These are phyloP conservation scores for Phylloscopus collybita DNA, from an alignment of 2,797 vertebrate species.

Conservation along the genomic window DNA sequence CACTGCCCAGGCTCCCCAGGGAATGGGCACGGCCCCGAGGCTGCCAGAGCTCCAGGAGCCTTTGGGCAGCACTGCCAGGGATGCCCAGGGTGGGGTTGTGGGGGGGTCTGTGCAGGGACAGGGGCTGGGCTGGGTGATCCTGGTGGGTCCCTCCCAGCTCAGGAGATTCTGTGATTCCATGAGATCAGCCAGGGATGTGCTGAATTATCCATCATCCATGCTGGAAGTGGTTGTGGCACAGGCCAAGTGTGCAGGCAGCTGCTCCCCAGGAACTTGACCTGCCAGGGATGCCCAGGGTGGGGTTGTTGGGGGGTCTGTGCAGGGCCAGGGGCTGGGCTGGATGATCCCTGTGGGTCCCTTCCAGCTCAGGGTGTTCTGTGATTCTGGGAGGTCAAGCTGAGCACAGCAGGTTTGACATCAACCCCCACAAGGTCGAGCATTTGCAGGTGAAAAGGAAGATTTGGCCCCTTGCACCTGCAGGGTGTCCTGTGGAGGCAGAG, in stretches of 20 bases:
- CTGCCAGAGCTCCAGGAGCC: neutral
- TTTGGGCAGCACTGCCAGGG: neutral
- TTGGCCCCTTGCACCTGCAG: neutral
- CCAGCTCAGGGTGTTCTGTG: accelerated
- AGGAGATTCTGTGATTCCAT: too few species aligned
- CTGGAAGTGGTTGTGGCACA: too few species aligned
- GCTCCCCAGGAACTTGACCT: too few species aligned
- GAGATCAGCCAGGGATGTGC: too few species aligned
- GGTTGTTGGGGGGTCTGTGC: neutral
- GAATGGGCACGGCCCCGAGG: neutral
- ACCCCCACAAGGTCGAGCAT: accelerated
- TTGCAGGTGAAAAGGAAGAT: neutral
- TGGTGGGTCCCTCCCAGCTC: too few species aligned
- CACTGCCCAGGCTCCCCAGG: neutral
- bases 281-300: too few species aligned
- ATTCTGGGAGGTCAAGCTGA: neutral
- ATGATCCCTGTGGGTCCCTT: neutral
- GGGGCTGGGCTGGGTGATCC: neutral
- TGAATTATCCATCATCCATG: too few species aligned
- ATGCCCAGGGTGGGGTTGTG: neutral
- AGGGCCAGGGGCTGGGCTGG: neutral
- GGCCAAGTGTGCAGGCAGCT: too few species aligned
- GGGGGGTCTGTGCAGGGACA: neutral
- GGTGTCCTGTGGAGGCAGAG: neutral
- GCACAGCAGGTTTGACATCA: neutral